Evolutionary conservation across 2,888 invertebrate species (phyloP).

Genomic region (Coelopa pilipes): DNA sequence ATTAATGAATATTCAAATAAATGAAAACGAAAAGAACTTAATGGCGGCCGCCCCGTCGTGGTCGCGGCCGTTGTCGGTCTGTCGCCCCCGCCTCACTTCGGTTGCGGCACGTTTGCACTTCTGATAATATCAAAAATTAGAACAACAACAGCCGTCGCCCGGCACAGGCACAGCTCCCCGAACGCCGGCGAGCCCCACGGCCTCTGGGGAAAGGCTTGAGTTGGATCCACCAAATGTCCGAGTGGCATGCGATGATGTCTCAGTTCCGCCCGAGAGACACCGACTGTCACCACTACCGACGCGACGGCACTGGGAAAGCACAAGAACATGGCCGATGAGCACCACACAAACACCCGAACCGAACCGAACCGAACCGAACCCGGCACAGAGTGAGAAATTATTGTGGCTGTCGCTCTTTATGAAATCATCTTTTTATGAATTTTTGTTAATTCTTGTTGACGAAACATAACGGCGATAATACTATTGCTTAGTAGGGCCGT

Average conservation of each 20-base stretch:
- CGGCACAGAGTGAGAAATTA: too few species aligned
- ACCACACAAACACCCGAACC: too few species aligned
- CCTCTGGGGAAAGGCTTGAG: conserved; percentile 7
- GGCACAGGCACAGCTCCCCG: neutral
- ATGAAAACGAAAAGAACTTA: conserved; percentile 31
- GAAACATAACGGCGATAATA: too few species aligned
- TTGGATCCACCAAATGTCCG: conserved; percentile 10
- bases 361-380: too few species aligned
- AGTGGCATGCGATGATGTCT: conserved; percentile 23
- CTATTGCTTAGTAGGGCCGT: too few species aligned
- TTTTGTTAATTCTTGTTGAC: neutral
- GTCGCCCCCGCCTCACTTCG: neutral
- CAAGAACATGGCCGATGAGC: neutral
- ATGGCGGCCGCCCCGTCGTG: neutral
- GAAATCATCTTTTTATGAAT: neutral
- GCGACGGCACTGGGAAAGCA: neutral
- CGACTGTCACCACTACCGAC: too few species aligned
- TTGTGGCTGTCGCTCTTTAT: too few species aligned
- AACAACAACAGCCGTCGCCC: conserved; percentile 1
- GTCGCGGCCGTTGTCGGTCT: too few species aligned
- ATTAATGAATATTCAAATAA: conserved; percentile 20
- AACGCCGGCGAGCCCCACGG: neutral
- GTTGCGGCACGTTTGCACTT: conserved; percentile 4
- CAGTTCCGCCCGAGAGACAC: too few species aligned
- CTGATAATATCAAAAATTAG: conserved; percentile 13